Evolutionary conservation across 2,113 vertebrate genomes (phyloP), one percentile per base, ranked within the genome.

Genomic region (Copsychus sechellarum): DNA sequence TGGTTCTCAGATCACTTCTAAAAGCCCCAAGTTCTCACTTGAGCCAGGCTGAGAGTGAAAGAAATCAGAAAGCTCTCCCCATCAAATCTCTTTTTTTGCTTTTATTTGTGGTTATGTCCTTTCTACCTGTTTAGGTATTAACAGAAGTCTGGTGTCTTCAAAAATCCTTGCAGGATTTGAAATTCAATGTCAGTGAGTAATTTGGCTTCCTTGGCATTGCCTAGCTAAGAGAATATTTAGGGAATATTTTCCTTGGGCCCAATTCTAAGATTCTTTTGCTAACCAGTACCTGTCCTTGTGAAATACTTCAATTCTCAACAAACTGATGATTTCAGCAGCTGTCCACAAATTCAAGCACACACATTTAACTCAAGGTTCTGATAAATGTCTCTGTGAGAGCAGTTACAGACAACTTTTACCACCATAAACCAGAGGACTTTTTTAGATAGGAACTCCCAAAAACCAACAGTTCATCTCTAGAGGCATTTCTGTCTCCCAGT

Each of bases 381-480:
- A 76, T 53, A 72, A 86, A 57, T 14, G 45, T 21, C 54, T 64
- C 9, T 6, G 20, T 5, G 8, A 91, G 34, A 70, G 22, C 33
- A 72, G 36, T 34, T 38, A 69, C 29, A 40, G 4, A 1, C 54
- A 45, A 6, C 28, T 61, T n/a, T 38, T 12, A 14, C 6, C 29
- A 11, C 36, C 29, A 12, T 2, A 4, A 50, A 56, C 33, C 8
- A 5, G 13, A 72, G 5, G 20, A 0, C 0, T 14, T 56, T 12
- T 70, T 31, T 2, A n/a, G 11, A 11, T 11, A 43, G 45, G 9
- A 71, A 54, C 42, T 47, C 45, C 38, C 22, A 25, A 43, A 74
- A 74, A 78, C 13, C 25, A 57, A 5, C n/a, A 5, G 1, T 19
- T 36, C 42, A 36, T 4, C 29, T 51, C 67, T 15, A 42, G n/a